Conservation (phyloP, 2,113 vertebrate genomes). For the Eudyptes chrysolophus region DNA sequence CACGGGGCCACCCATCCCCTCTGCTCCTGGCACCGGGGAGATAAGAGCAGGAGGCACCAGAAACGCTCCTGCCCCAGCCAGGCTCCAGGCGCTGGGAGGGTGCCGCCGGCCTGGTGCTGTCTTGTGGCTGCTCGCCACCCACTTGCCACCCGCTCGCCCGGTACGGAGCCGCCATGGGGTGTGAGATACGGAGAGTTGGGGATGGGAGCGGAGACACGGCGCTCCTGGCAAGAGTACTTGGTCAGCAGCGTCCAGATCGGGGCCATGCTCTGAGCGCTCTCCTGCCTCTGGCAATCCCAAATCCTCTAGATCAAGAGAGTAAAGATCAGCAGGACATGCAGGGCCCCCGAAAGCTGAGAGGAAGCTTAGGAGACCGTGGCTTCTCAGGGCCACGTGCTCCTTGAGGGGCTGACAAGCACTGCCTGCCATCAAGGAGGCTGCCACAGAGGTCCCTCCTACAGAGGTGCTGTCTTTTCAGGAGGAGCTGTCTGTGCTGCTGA, state of each 20-base stretch:
- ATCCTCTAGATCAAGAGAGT: background rate
- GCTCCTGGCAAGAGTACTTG: background rate
- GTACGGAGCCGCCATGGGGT: fast-evolving
- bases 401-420: background rate
- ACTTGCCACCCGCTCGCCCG: fast-evolving
- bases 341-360: background rate
- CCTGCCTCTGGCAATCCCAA: background rate
- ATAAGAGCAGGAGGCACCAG: background rate
- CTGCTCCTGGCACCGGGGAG: background rate
- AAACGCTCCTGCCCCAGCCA: background rate
- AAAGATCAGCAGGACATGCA: background rate
- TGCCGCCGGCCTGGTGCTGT: background rate
- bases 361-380: background rate
- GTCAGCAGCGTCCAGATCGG: background rate
- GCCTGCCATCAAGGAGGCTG: background rate
- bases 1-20: background rate
- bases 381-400: background rate
- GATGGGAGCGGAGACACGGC: background rate
- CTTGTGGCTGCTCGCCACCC: background rate
- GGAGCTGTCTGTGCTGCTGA: constrained; percentile 79
- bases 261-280: background rate
- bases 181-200: background rate
- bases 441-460: background rate
- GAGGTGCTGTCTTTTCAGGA: constrained; percentile 67
- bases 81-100: background rate